Percentiles rank a stretch among this genome's conserved stretches.
phyloP scores from a whole-genome alignment of 1,140 invertebrate species.

The Heliothis subflexa region DNA sequence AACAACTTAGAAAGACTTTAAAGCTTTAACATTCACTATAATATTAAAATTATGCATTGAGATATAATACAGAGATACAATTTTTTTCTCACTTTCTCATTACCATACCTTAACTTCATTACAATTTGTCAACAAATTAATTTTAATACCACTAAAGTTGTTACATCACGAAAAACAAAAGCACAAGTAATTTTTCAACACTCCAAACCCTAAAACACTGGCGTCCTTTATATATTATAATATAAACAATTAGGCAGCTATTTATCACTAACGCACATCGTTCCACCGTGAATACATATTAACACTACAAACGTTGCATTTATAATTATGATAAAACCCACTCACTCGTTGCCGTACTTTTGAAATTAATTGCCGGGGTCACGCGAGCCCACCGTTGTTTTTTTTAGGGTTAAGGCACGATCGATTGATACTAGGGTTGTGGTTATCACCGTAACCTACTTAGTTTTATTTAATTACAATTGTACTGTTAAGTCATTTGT shows the following conservation, averaged over 20 bases:
- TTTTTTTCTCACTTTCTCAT: neutral
- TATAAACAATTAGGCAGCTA: conserved; percentile 45
- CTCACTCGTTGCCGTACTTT: conserved; percentile 54
- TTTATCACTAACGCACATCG: conserved; percentile 53
- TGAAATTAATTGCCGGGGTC: conserved; percentile 66
- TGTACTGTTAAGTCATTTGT: conserved; percentile 30
- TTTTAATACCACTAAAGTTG: neutral
- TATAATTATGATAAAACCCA: conserved; percentile 69
- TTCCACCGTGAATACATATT: conserved; percentile 63
- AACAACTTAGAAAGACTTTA: no score
- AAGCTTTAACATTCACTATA: no score
- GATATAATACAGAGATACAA: no score
- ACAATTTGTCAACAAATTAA: conserved; percentile 21
- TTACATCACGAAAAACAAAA: conserved; percentile 13
- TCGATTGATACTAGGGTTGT: conserved; percentile 41
- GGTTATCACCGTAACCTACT: conserved; percentile 39
- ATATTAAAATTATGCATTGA: no score
- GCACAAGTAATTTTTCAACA: conserved; percentile 41
- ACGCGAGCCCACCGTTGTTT: conserved; percentile 59
- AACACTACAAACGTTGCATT: conserved; percentile 60
- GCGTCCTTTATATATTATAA: conserved; percentile 42
- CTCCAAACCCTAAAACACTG: conserved; percentile 22
- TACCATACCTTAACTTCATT: neutral
- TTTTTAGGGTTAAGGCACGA: conserved; percentile 59
- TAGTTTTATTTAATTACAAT: conserved; percentile 44